Evolutionary conservation across 2,888 invertebrate species (phyloP), one percentile per base, ranked within the genome.

Genomic region (Nycteola revayana): DNA sequence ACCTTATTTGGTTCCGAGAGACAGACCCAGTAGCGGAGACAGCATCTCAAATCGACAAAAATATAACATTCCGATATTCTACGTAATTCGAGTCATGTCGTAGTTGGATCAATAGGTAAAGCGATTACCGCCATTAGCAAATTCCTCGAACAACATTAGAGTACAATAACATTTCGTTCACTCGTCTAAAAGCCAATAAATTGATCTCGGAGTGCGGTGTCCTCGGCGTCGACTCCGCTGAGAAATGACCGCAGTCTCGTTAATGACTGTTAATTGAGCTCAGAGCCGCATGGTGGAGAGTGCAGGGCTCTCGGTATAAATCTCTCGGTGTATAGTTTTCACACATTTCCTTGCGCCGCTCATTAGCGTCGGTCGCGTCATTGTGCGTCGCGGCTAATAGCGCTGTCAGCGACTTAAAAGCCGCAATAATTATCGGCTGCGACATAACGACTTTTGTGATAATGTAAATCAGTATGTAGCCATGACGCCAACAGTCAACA

Each of bases 231-330:
- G n/a, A n/a, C n/a, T n/a, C n/a, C n/a, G n/a, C 28, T 39, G 36
- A 38, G 28, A 32, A 28, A 46, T 40, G 35, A 18, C 33, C 23
- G 24, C 34, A 9, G 17, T 9, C 18, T 3, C 23, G 34, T 43
- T 51, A 47, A 53, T 51, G 41, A 41, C 27, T 25, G 33, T 49
- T 52, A 45, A 56, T 48, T 37, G 41, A n/a, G n/a, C n/a, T n/a
- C n/a, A 32, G 5, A 30, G 28, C 3, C 36, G 29, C 14, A 28
- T 9, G 7, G 21, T 7, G 2, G 21, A 7, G 21, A 7, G 21
- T 3, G 4, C 7, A n/a, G n/a, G n/a, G 21, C 21, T 4, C 21
- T 2, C 28, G 3, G 14, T 32, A 33, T 31, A 38, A 34, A 49
- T 47, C 28, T 28, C 20, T 22, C 17, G 20, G n/a, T 9, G 2